These are phyloP conservation scores for Orthosia gothica DNA, from an alignment of 2,888 invertebrate genomes.

Conservation along the genomic window DNA sequence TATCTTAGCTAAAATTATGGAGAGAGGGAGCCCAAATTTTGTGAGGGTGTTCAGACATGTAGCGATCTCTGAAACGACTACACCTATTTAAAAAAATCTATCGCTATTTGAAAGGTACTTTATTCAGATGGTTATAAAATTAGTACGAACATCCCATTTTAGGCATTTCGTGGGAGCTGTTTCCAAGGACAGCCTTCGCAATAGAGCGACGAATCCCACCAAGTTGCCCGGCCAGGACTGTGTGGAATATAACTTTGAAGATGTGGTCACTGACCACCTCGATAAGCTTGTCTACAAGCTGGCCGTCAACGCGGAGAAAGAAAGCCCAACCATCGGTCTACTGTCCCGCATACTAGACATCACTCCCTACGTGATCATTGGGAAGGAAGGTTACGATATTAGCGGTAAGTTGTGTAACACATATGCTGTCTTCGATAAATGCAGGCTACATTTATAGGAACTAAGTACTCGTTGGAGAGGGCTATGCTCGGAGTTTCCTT, in stretches of 20 bases:
- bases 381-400: conserved; percentile 51
- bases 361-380: conserved; percentile 94
- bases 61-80: too few relatives aligned
- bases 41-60: too few relatives aligned
- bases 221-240: conserved; percentile 70
- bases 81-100: too few relatives aligned
- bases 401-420: conserved; percentile 26
- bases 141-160: conserved; percentile 12
- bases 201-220: conserved; percentile 78
- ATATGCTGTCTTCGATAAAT: conserved; percentile 2
- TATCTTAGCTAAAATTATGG: too few relatives aligned
- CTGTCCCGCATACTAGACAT: conserved; percentile 94
- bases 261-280: conserved; percentile 86
- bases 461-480: too few relatives aligned
- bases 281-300: conserved; percentile 93
- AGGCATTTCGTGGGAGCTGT: conserved; percentile 70
- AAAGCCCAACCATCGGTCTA: conserved; percentile 92
- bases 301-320: conserved; percentile 73
- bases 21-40: too few relatives aligned
- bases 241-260: conserved; percentile 89
- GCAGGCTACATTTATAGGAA: too few relatives aligned
- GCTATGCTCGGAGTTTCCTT: too few relatives aligned
- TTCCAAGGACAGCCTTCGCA: conserved; percentile 88
- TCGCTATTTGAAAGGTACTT: too few relatives aligned
- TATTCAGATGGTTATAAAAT: too few relatives aligned